Percentiles rank a stretch among this genome's conserved stretches.
Evolutionary conservation across 2,113 vertebrate genomes (phyloP).

Genomic region (Pithys albifrons): DNA sequence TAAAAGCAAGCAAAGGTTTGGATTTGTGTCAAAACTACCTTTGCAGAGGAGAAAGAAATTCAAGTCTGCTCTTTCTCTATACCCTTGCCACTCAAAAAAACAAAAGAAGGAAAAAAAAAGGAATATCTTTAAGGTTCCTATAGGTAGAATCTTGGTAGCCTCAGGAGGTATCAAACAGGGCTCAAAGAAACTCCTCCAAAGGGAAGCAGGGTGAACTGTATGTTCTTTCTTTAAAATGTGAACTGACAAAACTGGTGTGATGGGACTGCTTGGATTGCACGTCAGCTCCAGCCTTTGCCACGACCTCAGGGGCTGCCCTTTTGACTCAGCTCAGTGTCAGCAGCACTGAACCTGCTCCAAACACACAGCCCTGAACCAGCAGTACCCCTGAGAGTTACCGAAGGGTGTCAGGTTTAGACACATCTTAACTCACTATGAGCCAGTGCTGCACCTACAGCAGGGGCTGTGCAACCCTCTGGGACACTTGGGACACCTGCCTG

Average conservation of each 20-base stretch:
- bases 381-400: background rate
- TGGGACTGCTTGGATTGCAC: background rate
- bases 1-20: background rate
- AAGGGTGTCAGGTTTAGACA: background rate
- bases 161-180: background rate
- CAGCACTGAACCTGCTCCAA: background rate
- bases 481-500: background rate
- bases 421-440: background rate
- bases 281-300: background rate
- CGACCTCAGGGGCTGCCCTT: background rate
- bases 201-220: background rate
- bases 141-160: background rate
- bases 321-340: background rate
- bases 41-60: background rate
- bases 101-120: background rate
- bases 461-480: background rate
- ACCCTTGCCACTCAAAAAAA: background rate
- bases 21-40: background rate
- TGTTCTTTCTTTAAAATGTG: background rate
- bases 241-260: background rate
- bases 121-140: background rate
- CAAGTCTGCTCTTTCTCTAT: background rate
- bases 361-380: background rate
- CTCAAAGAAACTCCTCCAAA: background rate
- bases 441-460: background rate